Conservation (phyloP, 2,888 invertebrate genomes). For the Heliconius hortense region DNA sequence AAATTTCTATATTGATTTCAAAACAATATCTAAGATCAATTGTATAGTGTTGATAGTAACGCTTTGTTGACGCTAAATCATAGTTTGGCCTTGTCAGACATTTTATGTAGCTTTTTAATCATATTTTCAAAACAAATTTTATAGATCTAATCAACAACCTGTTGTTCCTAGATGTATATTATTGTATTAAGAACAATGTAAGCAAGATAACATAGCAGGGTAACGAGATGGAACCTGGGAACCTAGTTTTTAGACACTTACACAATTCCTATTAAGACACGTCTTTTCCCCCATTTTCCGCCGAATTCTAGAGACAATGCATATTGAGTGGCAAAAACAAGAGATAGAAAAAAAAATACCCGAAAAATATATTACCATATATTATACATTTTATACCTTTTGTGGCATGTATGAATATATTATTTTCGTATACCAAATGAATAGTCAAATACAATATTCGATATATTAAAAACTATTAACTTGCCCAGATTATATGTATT, state of each 20-base stretch:
- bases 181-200: neutral
- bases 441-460: neutral
- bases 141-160: neutral
- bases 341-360: too few relatives aligned
- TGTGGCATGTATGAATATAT: too few relatives aligned
- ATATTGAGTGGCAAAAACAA: too few relatives aligned
- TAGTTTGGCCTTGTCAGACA: neutral
- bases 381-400: too few relatives aligned
- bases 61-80: neutral
- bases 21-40: neutral
- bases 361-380: too few relatives aligned
- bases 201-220: neutral
- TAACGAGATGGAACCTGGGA: neutral
- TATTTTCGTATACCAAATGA: too few relatives aligned
- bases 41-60: neutral
- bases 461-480: neutral
- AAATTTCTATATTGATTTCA: neutral
- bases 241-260: too few relatives aligned
- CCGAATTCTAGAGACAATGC: too few relatives aligned
- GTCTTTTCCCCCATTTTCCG: too few relatives aligned
- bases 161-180: neutral
- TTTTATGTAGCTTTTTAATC: neutral
- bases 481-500: slow-evolving; percentile 2
- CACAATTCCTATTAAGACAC: too few relatives aligned
- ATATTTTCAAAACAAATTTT: neutral